Evolutionary conservation across 2,113 vertebrate species (phyloP), one percentile per base, ranked within the genome.

Genomic region (Pluvianellus socialis): DNA sequence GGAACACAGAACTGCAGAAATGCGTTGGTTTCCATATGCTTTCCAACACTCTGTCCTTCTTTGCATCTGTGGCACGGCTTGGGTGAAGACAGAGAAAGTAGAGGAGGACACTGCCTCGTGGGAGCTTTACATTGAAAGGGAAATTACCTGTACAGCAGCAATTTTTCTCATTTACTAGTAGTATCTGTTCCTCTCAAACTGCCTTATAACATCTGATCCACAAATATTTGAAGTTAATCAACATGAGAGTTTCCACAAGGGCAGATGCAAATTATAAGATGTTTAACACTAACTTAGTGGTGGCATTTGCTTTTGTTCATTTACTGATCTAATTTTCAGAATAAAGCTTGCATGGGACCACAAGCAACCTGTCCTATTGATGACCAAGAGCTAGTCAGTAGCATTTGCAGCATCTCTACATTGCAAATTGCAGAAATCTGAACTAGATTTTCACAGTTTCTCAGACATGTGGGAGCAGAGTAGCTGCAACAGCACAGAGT

Each of bases 281-380:
- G 5, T 62, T 83, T 58, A 91, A 16, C 4, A 1, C 4, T 28
- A 42, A 32, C 9, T 61, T 73, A 62, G 5, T 44, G 10, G 23
- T 65, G 4, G 2, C 6, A 40, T 76, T 77, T 92, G 11, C 2
- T 75, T 88, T 88, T 68, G 2, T 56, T 82, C 6, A 82, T 75
- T 63, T 88, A 7, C 23, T 76, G 52, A 62, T 28, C 27, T 10
- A 79, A 49, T 66, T 79, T 82, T 65, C 33, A 32, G 27, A 73
- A 18, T 10, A 70, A 76, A 70, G 62, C 9, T 73, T 52, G 4
- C 0, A 0, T 53, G 27, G 6, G 9, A 27, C 21, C 56, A 14
- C 10, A 61, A 38, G 35, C 12, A 50, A 32, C 23, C 61, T 75
- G 9, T 50, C 33, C n/a, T 81, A 4, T 47, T 4, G 22, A 16